A percentile compares a stretch with the other conserved stretches of the same genome.
phyloP scores from a whole-genome alignment of 2,888 invertebrate species.

The Nebria salina region DNA sequence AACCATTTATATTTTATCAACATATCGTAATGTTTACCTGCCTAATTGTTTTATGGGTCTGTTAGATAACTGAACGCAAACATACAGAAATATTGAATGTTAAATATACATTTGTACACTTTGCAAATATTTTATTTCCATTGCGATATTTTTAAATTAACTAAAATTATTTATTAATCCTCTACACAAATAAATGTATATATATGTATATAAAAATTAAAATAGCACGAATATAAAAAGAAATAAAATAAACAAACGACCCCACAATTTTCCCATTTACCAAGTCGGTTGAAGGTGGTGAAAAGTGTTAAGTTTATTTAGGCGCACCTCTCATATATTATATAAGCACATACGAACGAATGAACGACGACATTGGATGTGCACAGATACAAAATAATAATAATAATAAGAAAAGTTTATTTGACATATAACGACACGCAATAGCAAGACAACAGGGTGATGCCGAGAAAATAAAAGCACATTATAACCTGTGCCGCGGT shows the following conservation, averaged over 20 bases:
- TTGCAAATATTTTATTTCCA: too few relatives aligned
- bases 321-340: constrained; percentile 41
- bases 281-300: background rate
- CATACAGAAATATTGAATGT: background rate
- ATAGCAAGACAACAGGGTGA: constrained; percentile 2
- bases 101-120: background rate
- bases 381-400: background rate
- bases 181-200: too few relatives aligned
- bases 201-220: background rate
- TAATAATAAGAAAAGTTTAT: constrained; percentile 52
- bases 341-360: constrained; percentile 12
- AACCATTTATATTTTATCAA: constrained; percentile 34
- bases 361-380: background rate
- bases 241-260: constrained; percentile 35
- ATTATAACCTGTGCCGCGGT: constrained; percentile 34
- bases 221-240: constrained; percentile 35
- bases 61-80: constrained; percentile 16
- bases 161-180: too few relatives aligned
- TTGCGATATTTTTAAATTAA: too few relatives aligned
- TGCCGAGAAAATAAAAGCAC: constrained; percentile 44
- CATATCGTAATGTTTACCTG: constrained; percentile 24
- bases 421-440: constrained; percentile 48
- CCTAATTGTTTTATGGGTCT: constrained; percentile 42
- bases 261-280: background rate
- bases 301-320: constrained; percentile 40